Evolutionary conservation across 1,140 invertebrate species (phyloP).

Genomic region (Diuraphis noxia): DNA sequence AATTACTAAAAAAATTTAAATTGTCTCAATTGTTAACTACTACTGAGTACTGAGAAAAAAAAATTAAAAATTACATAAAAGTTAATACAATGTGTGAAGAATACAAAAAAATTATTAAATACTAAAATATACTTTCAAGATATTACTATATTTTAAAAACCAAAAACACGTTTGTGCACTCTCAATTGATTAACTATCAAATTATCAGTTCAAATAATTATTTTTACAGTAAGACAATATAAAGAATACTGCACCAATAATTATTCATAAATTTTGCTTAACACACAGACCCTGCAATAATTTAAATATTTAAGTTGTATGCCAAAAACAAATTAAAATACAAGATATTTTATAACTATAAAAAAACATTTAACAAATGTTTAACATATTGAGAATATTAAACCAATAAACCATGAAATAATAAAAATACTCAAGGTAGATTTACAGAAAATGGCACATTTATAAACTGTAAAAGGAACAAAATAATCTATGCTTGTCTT

Average conservation of each 20-base stretch:
- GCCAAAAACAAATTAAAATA: background rate
- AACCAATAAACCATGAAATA: background rate
- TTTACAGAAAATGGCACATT: slow-evolving; percentile 28
- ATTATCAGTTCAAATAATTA: slow-evolving; percentile 43
- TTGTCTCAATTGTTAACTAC: background rate
- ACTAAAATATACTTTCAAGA: background rate
- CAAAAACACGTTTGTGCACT: slow-evolving; percentile 15
- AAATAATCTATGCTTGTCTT: slow-evolving; percentile 17
- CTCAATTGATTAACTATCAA: background rate
- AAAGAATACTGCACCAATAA: background rate
- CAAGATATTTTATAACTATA: background rate
- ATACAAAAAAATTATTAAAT: background rate
- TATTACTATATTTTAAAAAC: background rate
- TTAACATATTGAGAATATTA: slow-evolving; percentile 13
- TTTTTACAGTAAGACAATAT: background rate
- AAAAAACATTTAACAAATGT: background rate
- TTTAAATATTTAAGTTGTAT: background rate
- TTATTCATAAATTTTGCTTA: background rate
- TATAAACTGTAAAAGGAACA: slow-evolving; percentile 25
- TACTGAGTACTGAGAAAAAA: background rate
- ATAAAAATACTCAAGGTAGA: background rate
- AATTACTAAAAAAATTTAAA: background rate
- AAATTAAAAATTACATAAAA: background rate
- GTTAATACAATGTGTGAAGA: background rate
- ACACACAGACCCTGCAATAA: slow-evolving; percentile 16